Conservation (phyloP, 2,888 invertebrate species). For the Anagyrus pseudococci region DNA sequence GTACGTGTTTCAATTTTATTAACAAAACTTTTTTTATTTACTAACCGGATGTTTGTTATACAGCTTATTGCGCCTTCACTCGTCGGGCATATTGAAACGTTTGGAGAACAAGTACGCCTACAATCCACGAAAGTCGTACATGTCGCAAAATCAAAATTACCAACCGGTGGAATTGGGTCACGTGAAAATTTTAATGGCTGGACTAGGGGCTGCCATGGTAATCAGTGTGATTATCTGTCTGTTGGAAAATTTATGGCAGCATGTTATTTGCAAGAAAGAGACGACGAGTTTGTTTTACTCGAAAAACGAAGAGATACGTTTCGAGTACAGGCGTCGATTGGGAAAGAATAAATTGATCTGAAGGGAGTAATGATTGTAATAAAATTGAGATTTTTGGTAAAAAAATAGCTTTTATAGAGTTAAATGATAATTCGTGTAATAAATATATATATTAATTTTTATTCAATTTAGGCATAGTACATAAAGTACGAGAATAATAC, state of each 20-base stretch:
- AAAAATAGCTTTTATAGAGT: background rate
- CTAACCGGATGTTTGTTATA: too few species aligned
- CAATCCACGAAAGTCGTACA: background rate
- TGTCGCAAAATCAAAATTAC: constrained; percentile 34
- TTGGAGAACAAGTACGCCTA: constrained; percentile 51
- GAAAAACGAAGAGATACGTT: too few species aligned
- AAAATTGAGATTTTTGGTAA: background rate
- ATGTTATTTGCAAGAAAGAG: too few species aligned
- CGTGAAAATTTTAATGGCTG: constrained; percentile 40
- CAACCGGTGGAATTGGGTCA: constrained; percentile 48
- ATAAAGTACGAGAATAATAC: constrained; percentile 43
- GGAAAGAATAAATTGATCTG: too few species aligned
- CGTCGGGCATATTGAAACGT: constrained; percentile 57
- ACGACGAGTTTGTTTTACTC: too few species aligned
- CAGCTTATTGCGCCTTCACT: constrained; percentile 57
- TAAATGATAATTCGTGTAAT: too few species aligned
- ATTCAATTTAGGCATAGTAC: constrained; percentile 43
- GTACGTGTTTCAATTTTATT: constrained; percentile 48
- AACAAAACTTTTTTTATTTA: too few species aligned
- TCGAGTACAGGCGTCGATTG: too few species aligned
- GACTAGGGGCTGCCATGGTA: constrained; percentile 38
- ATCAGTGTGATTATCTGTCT: constrained; percentile 47
- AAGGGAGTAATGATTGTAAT: background rate
- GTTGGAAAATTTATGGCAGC: constrained; percentile 48
- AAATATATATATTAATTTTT: constrained; percentile 35